Conservation (phyloP, 2,888 invertebrate species). For the Nephrotoma flavescens region DNA sequence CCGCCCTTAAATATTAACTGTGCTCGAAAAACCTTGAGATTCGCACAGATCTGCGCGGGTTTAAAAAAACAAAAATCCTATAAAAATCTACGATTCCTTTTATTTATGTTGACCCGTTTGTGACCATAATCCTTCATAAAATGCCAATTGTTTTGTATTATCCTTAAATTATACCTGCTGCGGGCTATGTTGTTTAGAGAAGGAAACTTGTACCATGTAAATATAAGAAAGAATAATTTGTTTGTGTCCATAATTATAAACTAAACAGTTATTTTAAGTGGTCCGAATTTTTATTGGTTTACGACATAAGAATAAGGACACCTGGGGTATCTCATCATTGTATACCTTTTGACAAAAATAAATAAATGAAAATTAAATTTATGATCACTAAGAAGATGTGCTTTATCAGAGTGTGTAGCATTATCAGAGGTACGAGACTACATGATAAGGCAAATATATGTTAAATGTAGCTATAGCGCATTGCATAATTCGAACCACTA, state of each 20-base stretch:
- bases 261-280: no score
- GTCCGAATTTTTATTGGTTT: no score
- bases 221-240: not conserved
- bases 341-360: no score
- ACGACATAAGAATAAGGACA: no score
- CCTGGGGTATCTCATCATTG: no score
- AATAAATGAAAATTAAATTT: no score
- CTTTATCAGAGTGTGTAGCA: no score
- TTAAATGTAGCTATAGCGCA: no score
- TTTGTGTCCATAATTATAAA: not conserved
- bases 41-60: not conserved
- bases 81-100: not conserved
- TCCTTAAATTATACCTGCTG: not conserved
- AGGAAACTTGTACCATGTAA: not conserved
- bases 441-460: no score
- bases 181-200: not conserved
- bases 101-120: not conserved
- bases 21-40: not conserved
- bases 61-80: not conserved
- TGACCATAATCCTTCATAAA: not conserved
- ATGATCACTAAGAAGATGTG: no score
- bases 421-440: no score
- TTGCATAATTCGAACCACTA: no score
- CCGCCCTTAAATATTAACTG: not conserved
- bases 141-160: not conserved